These are phyloP conservation scores for Miichthys miiuy DNA, from an alignment of 2,797 vertebrate species.

Conservation along the genomic window DNA sequence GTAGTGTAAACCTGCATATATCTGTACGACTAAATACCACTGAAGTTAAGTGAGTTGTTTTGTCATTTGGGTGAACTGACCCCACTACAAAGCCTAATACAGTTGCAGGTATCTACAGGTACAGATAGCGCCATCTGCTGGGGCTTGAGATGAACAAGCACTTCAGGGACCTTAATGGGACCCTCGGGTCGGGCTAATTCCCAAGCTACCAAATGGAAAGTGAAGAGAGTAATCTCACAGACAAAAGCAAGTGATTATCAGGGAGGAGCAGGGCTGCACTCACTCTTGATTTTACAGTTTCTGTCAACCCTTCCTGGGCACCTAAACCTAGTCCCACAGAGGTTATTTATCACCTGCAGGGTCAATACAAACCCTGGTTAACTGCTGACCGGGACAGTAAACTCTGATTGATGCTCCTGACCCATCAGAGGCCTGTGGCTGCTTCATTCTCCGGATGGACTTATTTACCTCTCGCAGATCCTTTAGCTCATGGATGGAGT, in stretches of 20 bases:
- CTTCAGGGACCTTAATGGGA: background rate
- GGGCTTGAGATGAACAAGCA: background rate
- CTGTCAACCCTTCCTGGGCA: slow-evolving; percentile 29
- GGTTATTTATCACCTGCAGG: slow-evolving; percentile 72
- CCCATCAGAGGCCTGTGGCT: slow-evolving; percentile 39
- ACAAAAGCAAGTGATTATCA: slow-evolving; percentile 33
- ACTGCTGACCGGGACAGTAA: slow-evolving; percentile 74
- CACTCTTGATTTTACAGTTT: slow-evolving; percentile 45
- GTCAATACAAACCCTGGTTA: slow-evolving; percentile 72
- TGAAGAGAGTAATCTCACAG: slow-evolving; percentile 20
- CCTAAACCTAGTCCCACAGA: slow-evolving; percentile 26
- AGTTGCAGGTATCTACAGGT: too few relatives aligned
- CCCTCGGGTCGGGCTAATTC: background rate
- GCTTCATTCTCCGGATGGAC: slow-evolving; percentile 62
- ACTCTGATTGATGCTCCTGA: slow-evolving; percentile 71
- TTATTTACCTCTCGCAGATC: slow-evolving; percentile 14
- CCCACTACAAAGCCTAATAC: background rate
- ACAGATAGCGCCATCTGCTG: slow-evolving; percentile 73
- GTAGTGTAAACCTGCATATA: background rate
- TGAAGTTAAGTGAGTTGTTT: background rate
- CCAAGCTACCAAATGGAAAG: slow-evolving; percentile 15
- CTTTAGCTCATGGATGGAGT: slow-evolving; percentile 15
- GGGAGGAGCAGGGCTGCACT: slow-evolving; percentile 42
- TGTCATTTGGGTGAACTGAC: background rate
- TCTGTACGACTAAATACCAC: background rate